These are phyloP conservation scores for Oreocharis arfaki DNA, from an alignment of 2,113 vertebrate species.

Conservation along the genomic window DNA sequence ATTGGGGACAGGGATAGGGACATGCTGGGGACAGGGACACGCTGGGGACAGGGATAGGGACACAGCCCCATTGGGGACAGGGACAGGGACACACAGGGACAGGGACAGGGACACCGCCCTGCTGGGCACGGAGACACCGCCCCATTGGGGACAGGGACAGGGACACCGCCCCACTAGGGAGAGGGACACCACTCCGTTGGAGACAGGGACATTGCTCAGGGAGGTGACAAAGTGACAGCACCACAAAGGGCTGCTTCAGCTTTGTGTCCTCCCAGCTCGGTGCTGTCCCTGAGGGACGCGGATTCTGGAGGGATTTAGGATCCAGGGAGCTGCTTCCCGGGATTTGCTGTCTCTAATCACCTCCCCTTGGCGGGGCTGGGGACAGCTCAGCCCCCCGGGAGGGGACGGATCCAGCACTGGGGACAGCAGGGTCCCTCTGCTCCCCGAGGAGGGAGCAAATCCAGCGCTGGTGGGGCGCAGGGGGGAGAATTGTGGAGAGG, in stretches of 20 bases:
- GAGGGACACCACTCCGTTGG: no score
- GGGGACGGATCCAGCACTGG: fast-evolving
- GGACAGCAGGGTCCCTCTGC: background rate
- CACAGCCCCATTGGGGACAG: no score
- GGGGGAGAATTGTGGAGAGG: fast-evolving
- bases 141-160: no score
- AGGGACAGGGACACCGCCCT: no score
- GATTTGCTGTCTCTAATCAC: background rate
- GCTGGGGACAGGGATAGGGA: no score
- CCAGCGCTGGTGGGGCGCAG: background rate
- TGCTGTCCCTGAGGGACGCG: fast-evolving
- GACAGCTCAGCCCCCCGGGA: background rate
- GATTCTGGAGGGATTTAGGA: background rate
- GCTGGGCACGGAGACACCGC: no score
- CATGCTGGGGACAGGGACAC: no score
- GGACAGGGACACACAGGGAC: no score
- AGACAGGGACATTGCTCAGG: fast-evolving
- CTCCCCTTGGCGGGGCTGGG: background rate
- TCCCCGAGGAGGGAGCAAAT: background rate
- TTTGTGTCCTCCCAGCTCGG: fast-evolving
- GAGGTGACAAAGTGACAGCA: background rate
- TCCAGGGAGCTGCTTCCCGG: background rate
- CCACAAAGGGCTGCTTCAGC: background rate
- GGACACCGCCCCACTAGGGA: no score
- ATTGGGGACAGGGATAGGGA: no score